These are phyloP conservation scores for Ceratina japonica DNA, from an alignment of 1,140 invertebrate genomes.

Conservation along the genomic window DNA sequence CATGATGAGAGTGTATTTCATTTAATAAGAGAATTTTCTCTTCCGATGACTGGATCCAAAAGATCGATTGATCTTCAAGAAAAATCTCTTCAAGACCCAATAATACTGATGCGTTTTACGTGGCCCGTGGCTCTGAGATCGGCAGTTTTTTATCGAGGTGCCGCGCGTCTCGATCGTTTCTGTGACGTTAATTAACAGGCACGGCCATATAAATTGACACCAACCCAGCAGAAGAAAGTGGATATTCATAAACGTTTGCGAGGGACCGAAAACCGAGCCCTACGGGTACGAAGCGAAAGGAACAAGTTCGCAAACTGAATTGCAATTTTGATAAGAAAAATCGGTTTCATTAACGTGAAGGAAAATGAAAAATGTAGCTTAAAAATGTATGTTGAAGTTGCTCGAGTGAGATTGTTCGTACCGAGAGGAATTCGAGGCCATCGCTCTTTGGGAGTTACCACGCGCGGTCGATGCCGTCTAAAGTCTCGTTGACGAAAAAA, in stretches of 20 bases:
- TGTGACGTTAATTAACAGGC: constrained; percentile 46
- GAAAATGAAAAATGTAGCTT: too few relatives aligned
- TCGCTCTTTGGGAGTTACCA: constrained; percentile 17
- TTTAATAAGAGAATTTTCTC: background rate
- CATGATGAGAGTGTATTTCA: too few relatives aligned
- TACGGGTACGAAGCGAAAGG: constrained; percentile 46
- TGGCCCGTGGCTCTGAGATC: background rate
- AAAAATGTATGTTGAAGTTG: too few relatives aligned
- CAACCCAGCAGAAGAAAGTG: background rate
- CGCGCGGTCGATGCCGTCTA: constrained; percentile 38
- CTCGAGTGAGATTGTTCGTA: background rate
- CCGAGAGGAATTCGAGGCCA: background rate
- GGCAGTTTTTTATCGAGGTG: background rate
- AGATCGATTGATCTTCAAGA: background rate
- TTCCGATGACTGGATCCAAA: background rate
- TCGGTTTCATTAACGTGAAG: background rate
- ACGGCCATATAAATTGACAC: constrained; percentile 41
- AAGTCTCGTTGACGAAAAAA: constrained; percentile 31
- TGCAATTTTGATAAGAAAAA: constrained; percentile 18
- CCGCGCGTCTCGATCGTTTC: constrained; percentile 9
- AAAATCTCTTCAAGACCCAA: background rate
- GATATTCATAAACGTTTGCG: background rate
- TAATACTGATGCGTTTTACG: constrained; percentile 12
- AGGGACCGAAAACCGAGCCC: constrained; percentile 31
- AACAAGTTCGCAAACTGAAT: constrained; percentile 27